Evolutionary conservation across 2,797 vertebrate species (phyloP).

Genomic region (Lepus oiostolus): DNA sequence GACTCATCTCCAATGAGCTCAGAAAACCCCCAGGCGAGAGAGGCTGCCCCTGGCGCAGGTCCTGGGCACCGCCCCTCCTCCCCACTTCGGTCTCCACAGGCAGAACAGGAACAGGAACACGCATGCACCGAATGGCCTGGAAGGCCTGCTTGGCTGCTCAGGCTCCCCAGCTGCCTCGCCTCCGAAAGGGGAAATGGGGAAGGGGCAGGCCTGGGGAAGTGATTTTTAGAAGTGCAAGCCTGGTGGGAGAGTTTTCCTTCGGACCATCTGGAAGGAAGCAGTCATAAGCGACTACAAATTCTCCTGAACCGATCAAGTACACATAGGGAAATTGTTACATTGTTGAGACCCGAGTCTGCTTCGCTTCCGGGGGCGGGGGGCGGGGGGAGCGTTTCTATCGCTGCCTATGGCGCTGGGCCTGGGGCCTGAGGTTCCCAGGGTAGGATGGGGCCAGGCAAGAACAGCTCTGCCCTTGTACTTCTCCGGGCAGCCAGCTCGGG

Average conservation of each 20-base stretch:
- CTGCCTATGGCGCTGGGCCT: background rate
- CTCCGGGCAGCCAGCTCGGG: background rate
- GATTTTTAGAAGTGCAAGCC: constrained; percentile 32
- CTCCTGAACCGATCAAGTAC: constrained; percentile 57
- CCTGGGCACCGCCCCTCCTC: no score
- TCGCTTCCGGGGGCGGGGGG: constrained; percentile 21
- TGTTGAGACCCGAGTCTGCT: constrained; percentile 38
- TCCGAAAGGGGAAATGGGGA: background rate
- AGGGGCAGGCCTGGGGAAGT: background rate
- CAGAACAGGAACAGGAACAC: background rate
- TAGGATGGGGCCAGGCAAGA: background rate
- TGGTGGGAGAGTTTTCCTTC: constrained; percentile 17
- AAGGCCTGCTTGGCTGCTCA: background rate
- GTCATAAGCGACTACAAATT: constrained; percentile 31
- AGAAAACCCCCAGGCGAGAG: background rate
- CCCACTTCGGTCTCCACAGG: background rate
- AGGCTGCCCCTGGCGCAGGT: no score
- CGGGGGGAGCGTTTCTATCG: background rate
- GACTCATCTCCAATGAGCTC: background rate
- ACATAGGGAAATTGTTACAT: background rate
- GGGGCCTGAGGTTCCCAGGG: background rate
- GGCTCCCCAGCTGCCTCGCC: background rate
- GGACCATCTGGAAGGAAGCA: constrained; percentile 57
- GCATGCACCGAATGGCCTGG: background rate
- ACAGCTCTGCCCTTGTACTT: background rate